These are phyloP conservation scores for Heliconius erato DNA, from an alignment of 2,888 invertebrate species.

Conservation along the genomic window DNA sequence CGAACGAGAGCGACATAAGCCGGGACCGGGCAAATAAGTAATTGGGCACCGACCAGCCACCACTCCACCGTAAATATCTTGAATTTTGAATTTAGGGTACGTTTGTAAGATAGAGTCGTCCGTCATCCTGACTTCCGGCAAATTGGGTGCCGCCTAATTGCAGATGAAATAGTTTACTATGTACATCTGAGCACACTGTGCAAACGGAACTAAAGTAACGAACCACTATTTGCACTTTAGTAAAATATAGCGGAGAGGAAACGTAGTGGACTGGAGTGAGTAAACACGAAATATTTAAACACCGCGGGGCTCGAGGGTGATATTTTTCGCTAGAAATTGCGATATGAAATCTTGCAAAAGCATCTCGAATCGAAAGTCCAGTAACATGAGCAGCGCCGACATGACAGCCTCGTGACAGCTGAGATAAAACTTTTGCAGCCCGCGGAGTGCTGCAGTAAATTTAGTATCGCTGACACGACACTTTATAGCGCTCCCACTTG, in stretches of 20 bases:
- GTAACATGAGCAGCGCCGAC: slow-evolving; percentile 36
- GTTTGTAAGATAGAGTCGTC: slow-evolving; percentile 33
- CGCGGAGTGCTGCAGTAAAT: slow-evolving; percentile 40
- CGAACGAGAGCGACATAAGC: slow-evolving; percentile 57
- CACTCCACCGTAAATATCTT: slow-evolving; percentile 51
- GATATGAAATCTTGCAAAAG: slow-evolving; percentile 37
- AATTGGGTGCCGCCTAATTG: slow-evolving; percentile 38
- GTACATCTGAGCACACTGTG: not conserved
- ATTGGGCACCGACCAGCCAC: slow-evolving; percentile 57
- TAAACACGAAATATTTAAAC: not conserved
- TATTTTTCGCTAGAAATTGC: slow-evolving; percentile 23
- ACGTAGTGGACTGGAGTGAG: not conserved
- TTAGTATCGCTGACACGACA: slow-evolving; percentile 44
- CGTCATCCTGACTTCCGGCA: slow-evolving; percentile 35
- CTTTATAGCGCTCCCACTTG: slow-evolving; percentile 37
- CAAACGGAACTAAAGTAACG: not conserved
- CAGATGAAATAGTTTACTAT: slow-evolving; percentile 8
- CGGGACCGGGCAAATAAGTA: slow-evolving; percentile 53
- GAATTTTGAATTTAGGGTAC: slow-evolving; percentile 45
- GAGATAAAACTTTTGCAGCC: slow-evolving; percentile 43
- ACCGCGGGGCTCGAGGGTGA: not conserved
- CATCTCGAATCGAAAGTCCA: slow-evolving; percentile 43
- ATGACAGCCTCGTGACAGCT: slow-evolving; percentile 42
- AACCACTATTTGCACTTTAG: not conserved
- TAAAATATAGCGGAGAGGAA: not conserved